Evolutionary conservation across 2,113 vertebrate species (phyloP).

Genomic region (Polyodon spathula): DNA sequence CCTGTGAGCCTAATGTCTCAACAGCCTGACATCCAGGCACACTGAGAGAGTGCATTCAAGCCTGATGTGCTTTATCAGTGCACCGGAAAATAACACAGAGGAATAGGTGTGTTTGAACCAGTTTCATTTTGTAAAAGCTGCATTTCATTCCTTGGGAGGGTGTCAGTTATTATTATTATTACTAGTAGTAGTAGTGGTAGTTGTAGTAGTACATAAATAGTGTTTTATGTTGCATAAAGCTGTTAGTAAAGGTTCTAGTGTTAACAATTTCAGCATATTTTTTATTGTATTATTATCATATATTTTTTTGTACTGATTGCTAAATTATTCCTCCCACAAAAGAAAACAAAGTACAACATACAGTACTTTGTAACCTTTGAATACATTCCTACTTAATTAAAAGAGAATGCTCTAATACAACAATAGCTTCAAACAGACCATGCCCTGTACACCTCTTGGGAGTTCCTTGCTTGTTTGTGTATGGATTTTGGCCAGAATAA

Average conservation of each 20-base stretch:
- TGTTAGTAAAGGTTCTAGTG: too few relatives aligned
- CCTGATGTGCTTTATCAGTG: neutral
- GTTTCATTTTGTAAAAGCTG: neutral
- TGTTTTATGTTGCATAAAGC: too few relatives aligned
- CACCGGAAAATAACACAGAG: neutral
- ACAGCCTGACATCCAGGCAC: conserved; percentile 47
- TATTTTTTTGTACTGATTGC: too few relatives aligned
- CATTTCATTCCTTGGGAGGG: too few relatives aligned
- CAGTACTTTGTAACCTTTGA: neutral
- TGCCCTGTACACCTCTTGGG: neutral
- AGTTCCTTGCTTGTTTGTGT: neutral
- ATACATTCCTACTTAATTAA: neutral
- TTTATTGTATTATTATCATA: too few relatives aligned
- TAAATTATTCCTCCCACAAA: neutral
- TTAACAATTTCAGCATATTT: too few relatives aligned
- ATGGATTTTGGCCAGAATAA: neutral
- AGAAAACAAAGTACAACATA: neutral
- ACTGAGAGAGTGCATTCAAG: conserved; percentile 2
- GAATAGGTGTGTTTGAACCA: neutral
- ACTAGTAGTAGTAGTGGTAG: too few relatives aligned
- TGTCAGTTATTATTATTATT: too few relatives aligned
- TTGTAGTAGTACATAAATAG: too few relatives aligned
- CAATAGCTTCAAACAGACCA: neutral
- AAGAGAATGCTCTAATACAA: neutral
- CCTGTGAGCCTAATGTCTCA: conserved; percentile 58